These are phyloP conservation scores for Neopelma chrysocephalum DNA, from an alignment of 2,797 vertebrate species.

Conservation along the genomic window DNA sequence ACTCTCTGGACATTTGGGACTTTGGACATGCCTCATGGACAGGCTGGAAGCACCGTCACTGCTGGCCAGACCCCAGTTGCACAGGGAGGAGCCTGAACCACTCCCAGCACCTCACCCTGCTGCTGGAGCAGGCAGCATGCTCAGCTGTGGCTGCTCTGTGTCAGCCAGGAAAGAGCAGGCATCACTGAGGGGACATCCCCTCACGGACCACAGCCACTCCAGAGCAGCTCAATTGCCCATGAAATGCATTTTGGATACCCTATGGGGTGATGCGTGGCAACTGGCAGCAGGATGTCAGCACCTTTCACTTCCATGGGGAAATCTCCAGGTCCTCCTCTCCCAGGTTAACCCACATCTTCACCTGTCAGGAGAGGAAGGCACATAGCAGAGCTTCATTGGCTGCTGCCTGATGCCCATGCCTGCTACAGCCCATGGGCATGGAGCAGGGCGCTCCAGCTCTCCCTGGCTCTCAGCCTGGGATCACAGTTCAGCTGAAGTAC, in stretches of 20 bases:
- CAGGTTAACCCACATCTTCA: neutral
- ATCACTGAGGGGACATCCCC: neutral
- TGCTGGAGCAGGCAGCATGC: neutral
- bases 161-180: fast-evolving
- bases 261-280: fast-evolving
- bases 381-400: neutral
- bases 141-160: fast-evolving
- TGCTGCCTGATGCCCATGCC: neutral
- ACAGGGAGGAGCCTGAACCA: neutral
- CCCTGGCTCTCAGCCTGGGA: neutral
- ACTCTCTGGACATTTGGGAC: neutral
- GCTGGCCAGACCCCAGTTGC: neutral
- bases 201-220: neutral
- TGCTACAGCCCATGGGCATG: fast-evolving
- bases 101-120: fast-evolving
- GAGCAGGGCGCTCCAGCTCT: neutral
- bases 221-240: neutral
- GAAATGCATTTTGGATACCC: neutral
- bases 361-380: neutral
- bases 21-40: neutral
- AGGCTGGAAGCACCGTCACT: neutral
- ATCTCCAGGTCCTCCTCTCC: neutral
- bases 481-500: neutral
- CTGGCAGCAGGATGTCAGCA: neutral
- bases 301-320: neutral